Conservation (phyloP, 2,113 vertebrate species). For the Oxyruncus cristatus region DNA sequence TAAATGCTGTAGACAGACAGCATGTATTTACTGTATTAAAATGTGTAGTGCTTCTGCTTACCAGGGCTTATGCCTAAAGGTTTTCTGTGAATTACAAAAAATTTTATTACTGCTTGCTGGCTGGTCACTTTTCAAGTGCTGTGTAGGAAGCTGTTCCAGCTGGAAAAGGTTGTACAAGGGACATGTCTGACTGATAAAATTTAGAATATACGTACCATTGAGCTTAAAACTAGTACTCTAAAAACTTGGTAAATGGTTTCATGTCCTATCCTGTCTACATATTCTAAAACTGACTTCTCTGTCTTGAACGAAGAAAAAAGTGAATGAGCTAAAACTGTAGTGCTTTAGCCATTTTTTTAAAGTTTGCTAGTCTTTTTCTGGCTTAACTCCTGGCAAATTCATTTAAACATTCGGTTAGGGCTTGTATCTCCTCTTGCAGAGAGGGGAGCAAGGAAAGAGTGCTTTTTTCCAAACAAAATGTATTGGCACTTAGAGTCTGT, state of each 20-base stretch:
- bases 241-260: not conserved
- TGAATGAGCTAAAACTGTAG: not conserved
- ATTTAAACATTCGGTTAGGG: not conserved
- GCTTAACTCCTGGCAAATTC: not conserved
- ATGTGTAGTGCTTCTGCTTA: not conserved
- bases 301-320: not conserved
- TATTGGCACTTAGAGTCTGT: not conserved
- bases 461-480: not conserved
- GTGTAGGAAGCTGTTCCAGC: not conserved
- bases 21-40: not conserved
- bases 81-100: not conserved
- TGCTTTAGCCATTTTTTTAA: not conserved
- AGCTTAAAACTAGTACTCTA: not conserved
- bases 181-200: not conserved
- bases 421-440: not conserved
- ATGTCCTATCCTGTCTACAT: not conserved
- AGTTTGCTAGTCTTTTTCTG: not conserved
- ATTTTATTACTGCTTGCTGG: not conserved
- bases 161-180: not conserved
- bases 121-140: not conserved
- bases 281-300: not conserved
- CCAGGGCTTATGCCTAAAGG: not conserved
- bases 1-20: not conserved
- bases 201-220: not conserved
- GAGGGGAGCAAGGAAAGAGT: not conserved